These are phyloP conservation scores for Diplosoma virens DNA, from an alignment of 23 tunicate genomes.

Conservation along the genomic window DNA sequence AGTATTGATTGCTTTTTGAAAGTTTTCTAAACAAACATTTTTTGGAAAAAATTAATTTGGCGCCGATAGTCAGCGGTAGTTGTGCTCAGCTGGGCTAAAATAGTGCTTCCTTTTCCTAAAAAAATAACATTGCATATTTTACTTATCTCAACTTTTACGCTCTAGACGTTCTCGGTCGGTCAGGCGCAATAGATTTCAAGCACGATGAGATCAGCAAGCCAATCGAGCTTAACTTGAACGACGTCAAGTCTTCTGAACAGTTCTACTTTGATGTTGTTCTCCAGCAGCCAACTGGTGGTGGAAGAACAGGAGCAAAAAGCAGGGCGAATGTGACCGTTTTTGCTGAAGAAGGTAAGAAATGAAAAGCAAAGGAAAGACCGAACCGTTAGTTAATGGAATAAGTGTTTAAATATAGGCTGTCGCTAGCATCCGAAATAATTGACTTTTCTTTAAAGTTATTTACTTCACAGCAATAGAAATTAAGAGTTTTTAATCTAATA, in stretches of 20 bases:
- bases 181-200: constrained; percentile 51
- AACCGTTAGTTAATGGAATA: no score
- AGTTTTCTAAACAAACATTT: no score
- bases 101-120: no score
- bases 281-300: constrained; percentile 77
- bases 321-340: constrained; percentile 71
- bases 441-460: neutral
- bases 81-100: no score
- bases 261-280: constrained; percentile 42
- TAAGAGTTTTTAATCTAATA: no score
- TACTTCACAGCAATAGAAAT: neutral
- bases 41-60: no score
- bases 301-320: constrained; percentile 65
- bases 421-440: neutral
- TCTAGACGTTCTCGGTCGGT: constrained; percentile 49
- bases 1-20: no score
- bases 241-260: constrained; percentile 27
- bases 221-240: constrained; percentile 42
- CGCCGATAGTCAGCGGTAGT: no score
- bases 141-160: no score
- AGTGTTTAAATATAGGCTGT: no score
- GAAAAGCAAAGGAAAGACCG: no score
- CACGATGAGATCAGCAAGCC: constrained; percentile 69
- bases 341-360: constrained; percentile 81
- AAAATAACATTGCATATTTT: no score